These are phyloP conservation scores for Punctoribates punctum DNA, from an alignment of 2,888 invertebrate species.

Conservation along the genomic window DNA sequence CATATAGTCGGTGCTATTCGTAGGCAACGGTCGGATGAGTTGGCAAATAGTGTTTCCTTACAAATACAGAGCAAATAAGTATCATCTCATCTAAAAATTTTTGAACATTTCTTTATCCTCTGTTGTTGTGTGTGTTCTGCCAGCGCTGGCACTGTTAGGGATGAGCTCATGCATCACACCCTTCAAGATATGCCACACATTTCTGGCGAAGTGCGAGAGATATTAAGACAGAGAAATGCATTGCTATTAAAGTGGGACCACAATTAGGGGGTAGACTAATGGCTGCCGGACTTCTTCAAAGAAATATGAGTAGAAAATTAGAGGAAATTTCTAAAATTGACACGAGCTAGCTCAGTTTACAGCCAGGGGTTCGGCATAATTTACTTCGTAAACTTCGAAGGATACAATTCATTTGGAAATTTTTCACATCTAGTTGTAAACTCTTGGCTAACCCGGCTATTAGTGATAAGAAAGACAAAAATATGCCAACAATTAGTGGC, in stretches of 20 bases:
- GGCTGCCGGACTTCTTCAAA: too few relatives aligned
- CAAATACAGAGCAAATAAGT: not conserved
- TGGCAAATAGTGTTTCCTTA: conserved; percentile 30
- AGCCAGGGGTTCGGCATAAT: too few relatives aligned
- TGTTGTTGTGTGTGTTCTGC: not conserved
- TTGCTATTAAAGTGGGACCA: not conserved
- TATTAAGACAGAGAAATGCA: not conserved
- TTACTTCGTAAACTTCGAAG: too few relatives aligned
- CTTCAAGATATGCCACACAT: conserved; percentile 13
- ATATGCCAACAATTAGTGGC: conserved; percentile 35
- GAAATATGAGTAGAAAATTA: too few relatives aligned
- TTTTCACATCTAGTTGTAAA: too few relatives aligned
- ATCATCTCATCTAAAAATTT: conserved; percentile 9
- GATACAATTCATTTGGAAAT: too few relatives aligned
- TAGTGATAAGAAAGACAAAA: conserved; percentile 7
- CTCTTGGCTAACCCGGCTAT: too few relatives aligned
- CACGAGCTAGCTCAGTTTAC: too few relatives aligned
- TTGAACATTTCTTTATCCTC: not conserved
- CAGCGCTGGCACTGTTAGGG: conserved; percentile 10
- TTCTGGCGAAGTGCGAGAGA: conserved; percentile 29
- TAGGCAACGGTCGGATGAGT: conserved; percentile 20
- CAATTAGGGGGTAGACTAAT: not conserved
- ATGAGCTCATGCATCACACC: conserved; percentile 33
- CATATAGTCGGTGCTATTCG: not conserved
- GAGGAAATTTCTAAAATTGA: too few relatives aligned